These are phyloP conservation scores for Centropristis striata DNA, from an alignment of 2,113 vertebrate species.

Conservation along the genomic window DNA sequence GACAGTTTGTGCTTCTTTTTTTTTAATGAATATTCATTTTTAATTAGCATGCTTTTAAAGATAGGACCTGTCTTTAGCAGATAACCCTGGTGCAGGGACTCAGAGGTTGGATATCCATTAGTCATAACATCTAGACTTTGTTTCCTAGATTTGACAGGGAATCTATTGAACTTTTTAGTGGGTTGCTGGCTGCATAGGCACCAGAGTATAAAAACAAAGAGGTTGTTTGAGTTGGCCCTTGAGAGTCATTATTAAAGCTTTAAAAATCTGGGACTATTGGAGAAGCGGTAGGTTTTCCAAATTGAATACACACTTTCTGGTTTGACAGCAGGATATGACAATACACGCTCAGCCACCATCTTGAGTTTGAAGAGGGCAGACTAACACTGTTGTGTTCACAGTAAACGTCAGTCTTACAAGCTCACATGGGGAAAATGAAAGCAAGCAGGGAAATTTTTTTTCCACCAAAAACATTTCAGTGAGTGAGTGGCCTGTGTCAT, in stretches of 20 bases:
- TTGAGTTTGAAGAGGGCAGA: constrained; percentile 62
- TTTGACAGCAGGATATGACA: constrained; percentile 73
- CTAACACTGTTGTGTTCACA: constrained; percentile 63
- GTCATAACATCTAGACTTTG: constrained; percentile 44
- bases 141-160: constrained; percentile 53
- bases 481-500: constrained; percentile 36
- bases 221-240: constrained; percentile 55
- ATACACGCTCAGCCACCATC: constrained; percentile 46
- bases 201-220: constrained; percentile 56
- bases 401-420: constrained; percentile 77
- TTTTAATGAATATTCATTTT: constrained; percentile 52
- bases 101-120: constrained; percentile 58
- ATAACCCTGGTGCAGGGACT: constrained; percentile 48
- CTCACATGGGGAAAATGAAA: constrained; percentile 58
- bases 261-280: constrained; percentile 44
- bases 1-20: constrained; percentile 30
- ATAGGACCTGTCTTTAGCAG: constrained; percentile 42
- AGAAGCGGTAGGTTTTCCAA: constrained; percentile 54
- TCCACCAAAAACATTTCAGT: constrained; percentile 18
- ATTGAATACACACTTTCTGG: constrained; percentile 44
- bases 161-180: constrained; percentile 41
- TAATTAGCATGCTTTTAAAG: constrained; percentile 58
- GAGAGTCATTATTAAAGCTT: constrained; percentile 65
- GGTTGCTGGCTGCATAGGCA: constrained; percentile 29
- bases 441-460: constrained; percentile 13